Conservation (phyloP, 2,888 invertebrate genomes). For the Lathronympha strigana region DNA sequence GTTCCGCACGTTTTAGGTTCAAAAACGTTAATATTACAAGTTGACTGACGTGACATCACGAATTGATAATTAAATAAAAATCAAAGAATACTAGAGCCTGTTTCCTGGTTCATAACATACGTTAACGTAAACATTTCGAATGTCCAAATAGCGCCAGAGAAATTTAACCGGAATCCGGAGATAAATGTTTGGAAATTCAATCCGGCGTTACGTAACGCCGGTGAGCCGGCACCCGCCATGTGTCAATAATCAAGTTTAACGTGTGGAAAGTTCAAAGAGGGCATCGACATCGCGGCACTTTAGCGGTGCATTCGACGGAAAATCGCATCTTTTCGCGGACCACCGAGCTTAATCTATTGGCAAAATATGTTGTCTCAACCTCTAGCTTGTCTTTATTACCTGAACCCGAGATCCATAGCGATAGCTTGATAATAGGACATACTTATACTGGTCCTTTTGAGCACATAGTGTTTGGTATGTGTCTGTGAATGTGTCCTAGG, state of each 20-base stretch:
- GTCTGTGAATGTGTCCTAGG: slow-evolving; percentile 36
- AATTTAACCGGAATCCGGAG: slow-evolving; percentile 40
- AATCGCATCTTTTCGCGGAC: slow-evolving; percentile 67
- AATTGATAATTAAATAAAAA: neutral
- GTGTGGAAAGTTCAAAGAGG: slow-evolving; percentile 79
- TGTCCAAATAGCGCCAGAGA: slow-evolving; percentile 31
- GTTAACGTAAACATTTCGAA: slow-evolving; percentile 20
- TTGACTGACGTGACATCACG: neutral
- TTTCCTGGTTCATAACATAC: slow-evolving; percentile 6
- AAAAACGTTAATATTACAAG: neutral
- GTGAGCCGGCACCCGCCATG: slow-evolving; percentile 57
- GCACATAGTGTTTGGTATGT: neutral
- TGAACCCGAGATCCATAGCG: neutral
- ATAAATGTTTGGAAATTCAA: slow-evolving; percentile 53
- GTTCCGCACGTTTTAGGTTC: neutral
- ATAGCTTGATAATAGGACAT: neutral
- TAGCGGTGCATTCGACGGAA: slow-evolving; percentile 67
- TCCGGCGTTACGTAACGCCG: slow-evolving; percentile 62
- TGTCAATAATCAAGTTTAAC: slow-evolving; percentile 78
- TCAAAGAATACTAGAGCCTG: neutral
- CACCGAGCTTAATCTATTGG: slow-evolving; percentile 53
- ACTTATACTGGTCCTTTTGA: slow-evolving; percentile 1
- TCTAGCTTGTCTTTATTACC: neutral
- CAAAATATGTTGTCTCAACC: neutral
- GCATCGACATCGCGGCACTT: slow-evolving; percentile 69